Evolutionary conservation across 2,113 vertebrate species (phyloP).

Genomic region (Sarotherodon lohbergeri): DNA sequence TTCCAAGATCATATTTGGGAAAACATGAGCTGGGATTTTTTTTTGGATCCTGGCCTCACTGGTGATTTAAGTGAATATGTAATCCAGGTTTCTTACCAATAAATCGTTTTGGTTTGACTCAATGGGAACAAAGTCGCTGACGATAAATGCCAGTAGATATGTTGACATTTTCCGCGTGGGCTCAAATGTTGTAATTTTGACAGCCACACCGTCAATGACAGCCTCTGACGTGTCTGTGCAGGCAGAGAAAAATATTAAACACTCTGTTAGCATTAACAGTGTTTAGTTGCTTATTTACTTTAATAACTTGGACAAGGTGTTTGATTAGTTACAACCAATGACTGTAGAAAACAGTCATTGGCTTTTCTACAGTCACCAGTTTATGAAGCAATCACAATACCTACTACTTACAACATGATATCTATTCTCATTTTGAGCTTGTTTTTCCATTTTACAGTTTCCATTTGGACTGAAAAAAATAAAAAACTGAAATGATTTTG

Average conservation of each 20-base stretch:
- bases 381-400: neutral
- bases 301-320: neutral
- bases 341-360: neutral
- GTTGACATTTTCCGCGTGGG: conserved; percentile 86
- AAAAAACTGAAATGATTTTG: neutral
- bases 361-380: fast-evolving
- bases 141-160: conserved; percentile 88
- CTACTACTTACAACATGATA: neutral
- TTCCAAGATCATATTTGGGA: neutral
- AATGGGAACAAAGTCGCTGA: conserved; percentile 69
- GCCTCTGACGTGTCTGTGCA: conserved; percentile 16
- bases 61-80: neutral
- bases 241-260: neutral
- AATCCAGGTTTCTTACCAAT: conserved; percentile 63
- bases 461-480: neutral
- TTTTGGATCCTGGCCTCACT: neutral
- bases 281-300: neutral
- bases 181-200: conserved; percentile 67
- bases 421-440: neutral
- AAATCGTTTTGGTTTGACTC: fast-evolving
- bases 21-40: neutral
- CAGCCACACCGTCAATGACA: fast-evolving
- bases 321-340: neutral
- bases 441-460: neutral
- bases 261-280: neutral